Base-by-base conservation (phyloP, 2,797 vertebrate genomes). In the Chelon labrosus region DNA sequence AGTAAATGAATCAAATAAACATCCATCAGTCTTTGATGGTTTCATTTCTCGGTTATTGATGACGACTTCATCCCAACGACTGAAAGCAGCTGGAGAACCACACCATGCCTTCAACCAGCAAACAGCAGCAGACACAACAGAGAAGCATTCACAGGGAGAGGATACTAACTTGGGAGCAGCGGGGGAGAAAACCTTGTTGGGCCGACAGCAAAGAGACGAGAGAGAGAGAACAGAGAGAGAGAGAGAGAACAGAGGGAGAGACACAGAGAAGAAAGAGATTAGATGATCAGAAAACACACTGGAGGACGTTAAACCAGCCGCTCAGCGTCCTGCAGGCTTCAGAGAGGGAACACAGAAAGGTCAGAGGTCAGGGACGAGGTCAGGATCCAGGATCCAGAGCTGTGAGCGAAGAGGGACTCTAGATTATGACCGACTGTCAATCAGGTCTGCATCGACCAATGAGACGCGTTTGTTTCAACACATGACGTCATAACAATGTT, bases 111-210 rank as follows among this genome's bases (percentile, higher is more conserved):
- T 22, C 1, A 66, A 47, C 42, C 35, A 82, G 70, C 52, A 82
- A 42, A 66, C 67, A 42, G 39, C 66, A 49, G 49, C 66, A 63
- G 52, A 86, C 77, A 70, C 60, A 51, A 55, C 65, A 67, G 70
- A 10, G 77, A 80, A 50, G 73, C 83, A 87, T 58, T 37, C 77
- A 47, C 72, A 91, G 54, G 78, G 74, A 75, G 55, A 59, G 41
- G 81, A 87, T 97, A 99, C 98, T 98, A 95, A 99, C 97, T 97
- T 98, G 92, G 95, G 93, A 92, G 93, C 78, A 46, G 95, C 93
- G 81, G 96, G 97, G 89, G 90, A 73, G 94, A 98, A 94, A 82
- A 97, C 94, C 97, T 99, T 88, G 70, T 82, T 82, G 55, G 75
- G 91, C 70, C 85, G 35, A 77, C 65, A 54, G 69, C 19, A 25